Evolutionary conservation across 2,797 vertebrate species (phyloP).

Genomic region (Lepus townsendii): DNA sequence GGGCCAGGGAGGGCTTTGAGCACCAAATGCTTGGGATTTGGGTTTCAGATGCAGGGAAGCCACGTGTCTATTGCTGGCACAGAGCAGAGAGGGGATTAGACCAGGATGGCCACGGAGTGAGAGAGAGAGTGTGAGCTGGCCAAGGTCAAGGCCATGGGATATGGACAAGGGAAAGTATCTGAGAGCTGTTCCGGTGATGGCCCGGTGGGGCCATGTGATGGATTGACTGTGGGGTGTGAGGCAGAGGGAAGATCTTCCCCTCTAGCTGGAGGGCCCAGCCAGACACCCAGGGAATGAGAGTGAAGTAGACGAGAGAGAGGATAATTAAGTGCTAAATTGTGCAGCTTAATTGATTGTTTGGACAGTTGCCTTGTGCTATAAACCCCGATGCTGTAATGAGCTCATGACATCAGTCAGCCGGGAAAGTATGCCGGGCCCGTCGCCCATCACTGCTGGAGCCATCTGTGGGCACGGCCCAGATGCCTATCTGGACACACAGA

Average conservation of each 20-base stretch:
- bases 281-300: conserved; percentile 74
- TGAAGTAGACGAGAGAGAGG: conserved; percentile 69
- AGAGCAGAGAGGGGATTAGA: background rate
- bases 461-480: conserved; percentile 33
- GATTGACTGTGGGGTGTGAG: conserved; percentile 40
- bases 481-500: conserved; percentile 33
- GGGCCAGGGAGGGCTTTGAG: background rate
- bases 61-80: background rate
- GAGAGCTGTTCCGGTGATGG: conserved; percentile 39
- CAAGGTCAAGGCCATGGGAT: conserved; percentile 4
- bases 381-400: conserved; percentile 82
- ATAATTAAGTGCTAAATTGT: conserved; percentile 85
- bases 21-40: background rate
- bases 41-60: background rate
- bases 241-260: conserved; percentile 53
- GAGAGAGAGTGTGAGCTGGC: background rate
- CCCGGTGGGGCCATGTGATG: background rate
- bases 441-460: background rate
- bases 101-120: background rate
- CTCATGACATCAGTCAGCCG: conserved; percentile 78
- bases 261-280: conserved; percentile 66
- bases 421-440: conserved; percentile 51
- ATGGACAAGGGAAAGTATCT: conserved; percentile 38
- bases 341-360: conserved; percentile 84
- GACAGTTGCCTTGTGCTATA: conserved; percentile 79